These are phyloP conservation scores for Lepisosteus osseus DNA, from an alignment of 2,113 vertebrate species.

Conservation along the genomic window DNA sequence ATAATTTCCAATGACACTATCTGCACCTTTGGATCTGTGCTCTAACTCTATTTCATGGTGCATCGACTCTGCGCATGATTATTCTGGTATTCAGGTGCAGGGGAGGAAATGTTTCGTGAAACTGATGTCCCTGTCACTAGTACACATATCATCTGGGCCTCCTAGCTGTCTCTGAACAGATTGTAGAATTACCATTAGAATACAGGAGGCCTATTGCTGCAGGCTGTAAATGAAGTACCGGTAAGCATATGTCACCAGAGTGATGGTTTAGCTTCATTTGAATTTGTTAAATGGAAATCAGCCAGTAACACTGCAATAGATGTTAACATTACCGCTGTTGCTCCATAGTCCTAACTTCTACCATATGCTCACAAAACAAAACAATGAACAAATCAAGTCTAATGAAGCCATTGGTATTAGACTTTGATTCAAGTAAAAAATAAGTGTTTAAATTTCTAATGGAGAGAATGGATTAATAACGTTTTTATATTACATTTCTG, in stretches of 20 bases:
- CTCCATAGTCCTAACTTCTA: conserved; percentile 47
- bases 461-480: too few species aligned
- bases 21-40: conserved; percentile 70
- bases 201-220: conserved; percentile 63
- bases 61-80: conserved; percentile 76
- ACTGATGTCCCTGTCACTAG: conserved; percentile 87
- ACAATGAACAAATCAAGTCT: conserved; percentile 9
- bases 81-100: conserved; percentile 81
- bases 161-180: conserved; percentile 79
- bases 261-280: conserved; percentile 69
- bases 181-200: conserved; percentile 84
- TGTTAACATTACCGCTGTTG: conserved; percentile 65
- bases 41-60: conserved; percentile 83
- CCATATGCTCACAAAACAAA: conserved; percentile 57
- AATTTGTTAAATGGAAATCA: conserved; percentile 77
- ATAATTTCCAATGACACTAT: conserved; percentile 78
- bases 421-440: too few species aligned
- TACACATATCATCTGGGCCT: conserved; percentile 69
- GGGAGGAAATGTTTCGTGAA: conserved; percentile 83
- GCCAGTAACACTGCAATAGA: conserved; percentile 60
- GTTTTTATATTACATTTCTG: too few species aligned
- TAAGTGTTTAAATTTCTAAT: too few species aligned
- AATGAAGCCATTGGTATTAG: conserved; percentile 20
- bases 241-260: conserved; percentile 77
- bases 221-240: conserved; percentile 71